Conservation (phyloP, 2,888 invertebrate species). For the Thera britannica region DNA sequence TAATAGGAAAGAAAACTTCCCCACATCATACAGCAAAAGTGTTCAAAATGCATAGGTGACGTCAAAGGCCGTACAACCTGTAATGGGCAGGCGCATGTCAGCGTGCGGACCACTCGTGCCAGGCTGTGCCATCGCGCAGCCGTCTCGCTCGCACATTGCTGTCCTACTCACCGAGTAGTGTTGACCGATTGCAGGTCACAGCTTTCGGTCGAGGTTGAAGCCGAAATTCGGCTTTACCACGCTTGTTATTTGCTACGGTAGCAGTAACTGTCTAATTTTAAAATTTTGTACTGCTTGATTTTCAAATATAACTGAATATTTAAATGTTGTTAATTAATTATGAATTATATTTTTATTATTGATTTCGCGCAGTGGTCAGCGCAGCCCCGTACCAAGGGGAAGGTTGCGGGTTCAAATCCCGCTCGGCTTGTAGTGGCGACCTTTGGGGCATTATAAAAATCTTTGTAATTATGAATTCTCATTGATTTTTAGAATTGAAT, state of each 20-base stretch:
- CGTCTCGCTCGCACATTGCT: conserved; percentile 37
- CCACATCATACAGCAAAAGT: neutral
- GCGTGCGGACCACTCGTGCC: conserved; percentile 64
- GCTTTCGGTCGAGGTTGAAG: neutral
- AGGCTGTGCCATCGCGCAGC: conserved; percentile 62
- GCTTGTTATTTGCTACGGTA: neutral
- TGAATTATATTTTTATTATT: no score
- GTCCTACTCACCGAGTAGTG: conserved; percentile 38
- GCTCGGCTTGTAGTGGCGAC: no score
- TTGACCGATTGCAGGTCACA: conserved; percentile 15
- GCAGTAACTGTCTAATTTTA: neutral
- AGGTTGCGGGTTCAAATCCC: no score
- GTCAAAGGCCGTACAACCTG: conserved; percentile 21
- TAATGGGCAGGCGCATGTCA: conserved; percentile 34
- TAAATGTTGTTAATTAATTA: no score
- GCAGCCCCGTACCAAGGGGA: no score
- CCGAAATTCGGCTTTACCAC: conserved; percentile 7
- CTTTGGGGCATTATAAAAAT: no score
- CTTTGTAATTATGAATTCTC: no score
- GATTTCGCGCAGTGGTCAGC: no score
- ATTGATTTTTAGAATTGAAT: no score
- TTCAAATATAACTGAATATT: no score
- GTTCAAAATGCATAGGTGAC: conserved; percentile 27
- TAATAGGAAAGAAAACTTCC: neutral
- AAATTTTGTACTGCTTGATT: no score